Percentiles rank a stretch among this genome's conserved stretches.
Evolutionary conservation across 2,888 invertebrate species (phyloP).

Genomic region (Mantis religiosa): DNA sequence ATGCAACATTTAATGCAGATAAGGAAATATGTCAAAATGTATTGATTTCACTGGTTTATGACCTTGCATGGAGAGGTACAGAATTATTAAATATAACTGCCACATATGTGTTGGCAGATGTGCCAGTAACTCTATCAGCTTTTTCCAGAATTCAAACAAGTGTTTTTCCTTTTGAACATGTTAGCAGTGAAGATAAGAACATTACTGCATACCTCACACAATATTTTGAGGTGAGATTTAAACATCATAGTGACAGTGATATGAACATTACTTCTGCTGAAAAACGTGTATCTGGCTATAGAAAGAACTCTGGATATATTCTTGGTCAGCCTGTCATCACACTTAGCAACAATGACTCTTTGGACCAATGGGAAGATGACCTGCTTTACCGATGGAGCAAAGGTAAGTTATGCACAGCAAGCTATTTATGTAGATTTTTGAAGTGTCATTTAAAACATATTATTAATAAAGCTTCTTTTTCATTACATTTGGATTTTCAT

Average conservation of each 20-base stretch:
- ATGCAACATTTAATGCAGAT: not conserved
- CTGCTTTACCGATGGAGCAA: conserved; percentile 12
- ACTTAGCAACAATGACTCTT: conserved; percentile 1
- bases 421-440: no score
- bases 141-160: not conserved
- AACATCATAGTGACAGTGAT: not conserved
- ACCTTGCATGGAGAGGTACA: conserved; percentile 25
- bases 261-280: not conserved
- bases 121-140: conserved; percentile 12
- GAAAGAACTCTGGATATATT: conserved; percentile 29
- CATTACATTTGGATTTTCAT: no score
- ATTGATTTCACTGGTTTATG: conserved; percentile 20
- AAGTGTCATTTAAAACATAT: no score
- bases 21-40: conserved; percentile 27
- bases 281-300: not conserved
- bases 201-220: conserved; percentile 17
- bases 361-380: not conserved
- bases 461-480: no score
- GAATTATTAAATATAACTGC: conserved; percentile 14
- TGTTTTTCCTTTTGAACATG: not conserved
- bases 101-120: conserved; percentile 23
- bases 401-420: conserved; percentile 9
- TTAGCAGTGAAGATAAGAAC: not conserved
- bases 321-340: not conserved
- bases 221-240: conserved; percentile 20